Percentiles rank a stretch among this genome's conserved stretches.
Conservation (phyloP, 2,113 vertebrate genomes). For the Muscicapa adusta region DNA sequence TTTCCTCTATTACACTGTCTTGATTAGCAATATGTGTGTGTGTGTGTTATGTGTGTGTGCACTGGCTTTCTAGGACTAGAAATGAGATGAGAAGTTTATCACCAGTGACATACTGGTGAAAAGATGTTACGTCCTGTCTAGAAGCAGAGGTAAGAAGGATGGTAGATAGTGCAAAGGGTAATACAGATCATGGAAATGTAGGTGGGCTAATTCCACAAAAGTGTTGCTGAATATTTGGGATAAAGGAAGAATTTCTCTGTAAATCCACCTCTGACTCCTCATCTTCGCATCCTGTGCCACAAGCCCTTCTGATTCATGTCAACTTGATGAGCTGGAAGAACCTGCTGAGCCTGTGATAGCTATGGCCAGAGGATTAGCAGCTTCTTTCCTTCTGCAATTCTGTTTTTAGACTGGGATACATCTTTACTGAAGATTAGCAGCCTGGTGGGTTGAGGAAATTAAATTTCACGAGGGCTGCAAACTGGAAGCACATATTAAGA, state of each 20-base stretch:
- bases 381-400: neutral
- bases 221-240: neutral
- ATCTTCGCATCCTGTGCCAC: neutral
- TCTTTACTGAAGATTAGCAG: slow-evolving; percentile 35
- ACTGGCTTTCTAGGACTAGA: neutral
- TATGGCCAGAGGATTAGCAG: slow-evolving; percentile 37
- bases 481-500: slow-evolving; percentile 17
- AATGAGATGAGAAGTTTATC: neutral
- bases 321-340: slow-evolving; percentile 45
- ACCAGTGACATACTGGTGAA: neutral
- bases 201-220: neutral
- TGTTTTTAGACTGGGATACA: slow-evolving; percentile 8
- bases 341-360: slow-evolving; percentile 52
- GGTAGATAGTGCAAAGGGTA: neutral
- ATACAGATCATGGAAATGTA: neutral
- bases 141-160: neutral
- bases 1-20: neutral
- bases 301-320: neutral
- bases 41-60: neutral
- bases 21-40: neutral
- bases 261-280: neutral
- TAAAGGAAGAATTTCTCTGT: neutral
- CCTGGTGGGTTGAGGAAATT: slow-evolving; percentile 42
- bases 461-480: slow-evolving; percentile 27
- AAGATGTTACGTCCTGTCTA: neutral